Percentiles rank a stretch among this genome's conserved stretches.
Conservation (phyloP, 2,113 vertebrate species). For the Bos javanicus region DNA sequence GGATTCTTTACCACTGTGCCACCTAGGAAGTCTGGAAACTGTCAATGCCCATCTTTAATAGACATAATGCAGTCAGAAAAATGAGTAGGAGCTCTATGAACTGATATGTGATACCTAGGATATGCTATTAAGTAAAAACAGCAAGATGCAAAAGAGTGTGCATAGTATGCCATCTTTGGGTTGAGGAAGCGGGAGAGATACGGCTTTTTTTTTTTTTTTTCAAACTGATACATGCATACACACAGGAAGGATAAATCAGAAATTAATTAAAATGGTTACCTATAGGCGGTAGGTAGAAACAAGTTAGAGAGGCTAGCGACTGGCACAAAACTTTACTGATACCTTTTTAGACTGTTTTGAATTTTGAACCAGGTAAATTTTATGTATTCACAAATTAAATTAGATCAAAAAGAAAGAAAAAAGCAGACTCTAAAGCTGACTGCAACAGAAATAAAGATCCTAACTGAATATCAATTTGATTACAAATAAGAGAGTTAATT, state of each 20-base stretch:
- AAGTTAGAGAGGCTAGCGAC: background rate
- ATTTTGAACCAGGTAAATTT: background rate
- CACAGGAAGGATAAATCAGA: background rate
- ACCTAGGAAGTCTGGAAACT: background rate
- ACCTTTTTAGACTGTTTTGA: conserved; percentile 2
- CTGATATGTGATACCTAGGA: background rate
- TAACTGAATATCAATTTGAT: background rate
- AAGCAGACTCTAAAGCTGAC: background rate
- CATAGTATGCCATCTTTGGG: background rate
- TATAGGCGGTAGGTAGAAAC: background rate
- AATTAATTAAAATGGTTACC: background rate
- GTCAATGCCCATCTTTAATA: background rate
- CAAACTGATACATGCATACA: background rate
- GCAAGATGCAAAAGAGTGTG: background rate
- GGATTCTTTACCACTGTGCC: background rate
- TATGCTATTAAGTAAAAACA: background rate
- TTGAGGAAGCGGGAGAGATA: background rate
- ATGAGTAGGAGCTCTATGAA: background rate
- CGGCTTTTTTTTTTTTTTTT: background rate
- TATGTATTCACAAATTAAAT: background rate
- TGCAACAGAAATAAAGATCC: background rate
- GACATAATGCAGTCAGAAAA: background rate
- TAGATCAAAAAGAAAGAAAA: background rate
- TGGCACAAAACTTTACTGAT: background rate
- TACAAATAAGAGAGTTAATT: background rate